Base-by-base conservation (phyloP, 2,113 vertebrate genomes). In the Anoplopoma fimbria region DNA sequence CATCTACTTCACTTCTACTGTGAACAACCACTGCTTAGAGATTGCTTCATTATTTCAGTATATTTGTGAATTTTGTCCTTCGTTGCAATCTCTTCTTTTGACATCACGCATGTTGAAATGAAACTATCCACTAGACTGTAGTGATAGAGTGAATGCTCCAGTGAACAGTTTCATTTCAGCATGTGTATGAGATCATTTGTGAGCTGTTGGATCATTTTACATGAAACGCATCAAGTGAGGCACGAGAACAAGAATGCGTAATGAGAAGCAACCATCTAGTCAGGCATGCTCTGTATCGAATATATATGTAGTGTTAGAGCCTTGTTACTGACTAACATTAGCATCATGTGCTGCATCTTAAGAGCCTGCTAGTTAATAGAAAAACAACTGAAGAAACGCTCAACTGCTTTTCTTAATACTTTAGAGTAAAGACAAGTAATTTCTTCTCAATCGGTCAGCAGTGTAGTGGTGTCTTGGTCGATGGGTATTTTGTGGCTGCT, bases 121-220 rank as follows among this genome's bases (percentile, higher is more conserved):
- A 75, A 84, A 74, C 36, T 31, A 31, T 58, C 25, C 17, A 13
- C 7, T 19, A 34, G 42, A 64, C 14, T 40, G 71, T 53, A 27
- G 61, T 34, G 25, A 17, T 19, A 12, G 42, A 65, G 49, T 21
- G 31, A 64, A 72, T 47, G 61, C 9, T 69, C 55, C 47, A 69
- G 36, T 74, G n/a, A n/a, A 65, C 47, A n/a, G 23, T 27, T 45
- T 47, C 12, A 49, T 72, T 80, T 65, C 53, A 63, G 14, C 2
- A 34, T 40, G 55, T 61, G 9, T 53, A 53, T 62, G 34, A 71
- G 76, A 62, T 60, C 19, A 51, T 60, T 70, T 51, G 34, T 72
- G 55, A 71, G 47, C 34, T 49, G 64, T 61, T 71, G 17, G 65
- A 49, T 61, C 60, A 45, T 29, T 61, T 84, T 65, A 64, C 74